Base-by-base conservation (phyloP, 2,113 vertebrate species). In the Thunnus thynnus region DNA sequence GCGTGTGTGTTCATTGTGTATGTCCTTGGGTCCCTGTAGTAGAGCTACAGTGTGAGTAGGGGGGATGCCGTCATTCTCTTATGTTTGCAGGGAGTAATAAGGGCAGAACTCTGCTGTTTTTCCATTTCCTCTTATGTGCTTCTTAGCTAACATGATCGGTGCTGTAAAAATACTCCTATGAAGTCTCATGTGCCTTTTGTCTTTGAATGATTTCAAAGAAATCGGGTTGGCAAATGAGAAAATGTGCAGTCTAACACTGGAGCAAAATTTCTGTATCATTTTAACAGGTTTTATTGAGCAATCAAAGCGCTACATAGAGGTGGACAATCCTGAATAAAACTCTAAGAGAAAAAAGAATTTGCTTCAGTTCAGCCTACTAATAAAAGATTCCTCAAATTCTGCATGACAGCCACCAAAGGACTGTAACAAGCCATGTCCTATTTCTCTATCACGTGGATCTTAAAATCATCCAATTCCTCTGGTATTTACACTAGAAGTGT, bases 81-180 rank as follows among this genome's bases (percentile, higher is more conserved):
- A 58, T 90, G 87, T 91, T 90, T 89, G 88, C 88, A 82, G 77
- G 84, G 79, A 78, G 83, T 86, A 89, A 87, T 87, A 91, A 80
- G 85, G 66, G 61, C 61, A 80, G 51, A 87, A 78, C 67, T 83
- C 62, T 76, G 61, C 82, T 87, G 85, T 57, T 87, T 90, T 88
- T 85, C 71, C 32, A 85, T 91, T 92, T 87, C 83, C 82, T 89
- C 66, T 76, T 78, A 71, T 86, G 86, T 91, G 72, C 52, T 55
- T 90, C 76, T 79, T 69, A 57, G 56, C 72, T 64, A 80, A 61
- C 56, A 78, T 60, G 69, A 77, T 57, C 0, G 7, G 44, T 64
- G 69, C 68, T 44, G 78, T 72, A 76, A 72, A 86, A 80, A 72
- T 76, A 69, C 71, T 82, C 55, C 55, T 17, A 32, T 20, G 17